phyloP scores from a whole-genome alignment of 2,888 invertebrate species.

The Zeuzera pyrina region DNA sequence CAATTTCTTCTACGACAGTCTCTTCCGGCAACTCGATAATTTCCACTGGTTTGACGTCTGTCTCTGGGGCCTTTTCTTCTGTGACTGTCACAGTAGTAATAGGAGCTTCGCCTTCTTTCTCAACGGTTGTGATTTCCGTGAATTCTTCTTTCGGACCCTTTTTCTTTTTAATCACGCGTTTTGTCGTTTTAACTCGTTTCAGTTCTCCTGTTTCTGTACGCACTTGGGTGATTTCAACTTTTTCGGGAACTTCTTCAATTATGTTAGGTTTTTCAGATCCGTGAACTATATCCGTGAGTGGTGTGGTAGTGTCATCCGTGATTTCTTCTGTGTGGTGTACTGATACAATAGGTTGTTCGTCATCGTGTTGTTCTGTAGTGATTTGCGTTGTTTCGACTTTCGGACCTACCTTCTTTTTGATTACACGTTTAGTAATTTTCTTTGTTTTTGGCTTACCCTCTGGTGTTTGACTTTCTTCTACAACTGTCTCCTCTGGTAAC shows the following conservation, averaged over 20 bases:
- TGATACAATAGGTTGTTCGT: conserved; percentile 17
- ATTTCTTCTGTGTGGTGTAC: conserved; percentile 12
- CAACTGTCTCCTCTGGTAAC: conserved; percentile 27
- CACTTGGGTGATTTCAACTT: conserved; percentile 44
- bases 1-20: conserved; percentile 21
- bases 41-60: conserved; percentile 41
- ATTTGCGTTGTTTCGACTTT: conserved; percentile 34
- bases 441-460: conserved; percentile 25
- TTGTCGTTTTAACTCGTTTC: conserved; percentile 7
- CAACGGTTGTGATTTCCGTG: conserved; percentile 53
- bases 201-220: conserved; percentile 30
- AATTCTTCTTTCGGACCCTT: conserved; percentile 51
- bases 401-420: conserved; percentile 24
- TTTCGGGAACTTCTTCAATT: conserved; percentile 33
- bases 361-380: conserved; percentile 29
- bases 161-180: conserved; percentile 20
- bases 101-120: conserved; percentile 22
- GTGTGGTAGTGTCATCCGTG: conserved; percentile 11
- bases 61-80: conserved; percentile 12
- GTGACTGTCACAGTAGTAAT: conserved; percentile 4
- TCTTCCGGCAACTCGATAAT: conserved; percentile 38
- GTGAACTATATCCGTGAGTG: conserved; percentile 12
- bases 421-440: conserved; percentile 22
- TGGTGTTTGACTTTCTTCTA: conserved; percentile 22
- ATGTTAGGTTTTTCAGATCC: conserved; percentile 26